These are phyloP conservation scores for Erpobdella octoculata DNA, from an alignment of 2,888 invertebrate species.

Conservation along the genomic window DNA sequence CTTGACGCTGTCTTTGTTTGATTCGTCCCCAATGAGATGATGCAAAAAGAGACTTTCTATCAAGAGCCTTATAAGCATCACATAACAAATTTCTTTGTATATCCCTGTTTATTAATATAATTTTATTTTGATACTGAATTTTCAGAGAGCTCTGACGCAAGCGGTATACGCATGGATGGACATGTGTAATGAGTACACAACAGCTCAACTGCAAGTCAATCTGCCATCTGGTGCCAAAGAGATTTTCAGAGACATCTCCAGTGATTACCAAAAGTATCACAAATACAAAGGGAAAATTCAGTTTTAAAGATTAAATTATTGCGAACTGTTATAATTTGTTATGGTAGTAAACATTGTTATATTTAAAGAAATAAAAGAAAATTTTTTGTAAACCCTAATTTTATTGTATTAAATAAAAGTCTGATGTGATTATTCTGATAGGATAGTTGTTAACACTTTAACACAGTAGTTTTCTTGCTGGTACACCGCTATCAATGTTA, in stretches of 20 bases:
- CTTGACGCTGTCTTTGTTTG: neutral
- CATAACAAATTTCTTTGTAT: neutral
- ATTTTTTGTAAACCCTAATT: too few species aligned
- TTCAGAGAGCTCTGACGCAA: conserved; percentile 18
- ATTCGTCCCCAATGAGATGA: too few species aligned
- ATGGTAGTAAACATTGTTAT: too few species aligned
- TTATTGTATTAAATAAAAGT: too few species aligned
- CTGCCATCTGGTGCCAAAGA: neutral
- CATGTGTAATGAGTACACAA: conserved; percentile 23
- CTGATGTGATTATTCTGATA: too few species aligned
- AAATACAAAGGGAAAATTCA: conserved; percentile 22
- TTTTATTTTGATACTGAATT: neutral
- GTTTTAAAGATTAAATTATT: too few species aligned
- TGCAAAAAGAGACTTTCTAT: too few species aligned
- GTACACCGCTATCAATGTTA: too few species aligned
- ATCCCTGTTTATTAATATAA: neutral
- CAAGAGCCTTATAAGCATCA: neutral
- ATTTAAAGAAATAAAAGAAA: too few species aligned
- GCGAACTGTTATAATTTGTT: too few species aligned
- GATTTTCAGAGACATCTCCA: conserved; percentile 10
- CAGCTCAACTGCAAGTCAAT: conserved; percentile 9
- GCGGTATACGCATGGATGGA: conserved; percentile 19
- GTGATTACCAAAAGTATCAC: conserved; percentile 15
- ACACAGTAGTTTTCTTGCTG: too few species aligned
- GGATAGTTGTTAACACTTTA: too few species aligned